Conservation (phyloP, 1,140 invertebrate genomes). For the Microplitis demolitor region DNA sequence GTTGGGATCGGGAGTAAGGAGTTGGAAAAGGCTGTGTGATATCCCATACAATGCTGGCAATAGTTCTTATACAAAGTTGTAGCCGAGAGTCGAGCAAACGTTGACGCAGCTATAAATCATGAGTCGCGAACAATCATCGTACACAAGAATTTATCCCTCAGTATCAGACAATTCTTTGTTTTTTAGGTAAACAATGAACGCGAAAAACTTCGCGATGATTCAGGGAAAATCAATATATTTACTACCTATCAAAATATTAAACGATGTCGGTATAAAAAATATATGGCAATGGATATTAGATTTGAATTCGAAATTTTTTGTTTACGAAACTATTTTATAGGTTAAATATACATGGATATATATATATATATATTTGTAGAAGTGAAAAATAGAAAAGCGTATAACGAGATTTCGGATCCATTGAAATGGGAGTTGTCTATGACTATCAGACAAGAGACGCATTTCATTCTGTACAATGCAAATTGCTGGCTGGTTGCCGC, state of each 20-base stretch:
- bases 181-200: no score
- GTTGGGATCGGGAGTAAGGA: no score
- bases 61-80: not conserved
- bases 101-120: not conserved
- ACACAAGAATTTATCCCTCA: not conserved
- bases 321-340: no score
- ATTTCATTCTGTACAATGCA: not conserved
- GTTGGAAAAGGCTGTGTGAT: not conserved
- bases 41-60: not conserved
- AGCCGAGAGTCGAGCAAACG: not conserved
- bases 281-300: no score
- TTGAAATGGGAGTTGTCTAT: not conserved
- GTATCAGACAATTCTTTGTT: no score
- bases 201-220: no score
- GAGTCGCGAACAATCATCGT: not conserved
- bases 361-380: no score
- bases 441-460: not conserved
- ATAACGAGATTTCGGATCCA: not conserved
- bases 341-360: no score
- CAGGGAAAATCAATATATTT: not conserved
- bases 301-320: no score
- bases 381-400: no score
- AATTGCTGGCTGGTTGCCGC: not conserved
- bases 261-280: no score
- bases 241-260: no score